A percentile compares a stretch with the other conserved stretches of the same genome.
Evolutionary conservation across 2,113 vertebrate species (phyloP).

Genomic region (Saccopteryx bilineata): DNA sequence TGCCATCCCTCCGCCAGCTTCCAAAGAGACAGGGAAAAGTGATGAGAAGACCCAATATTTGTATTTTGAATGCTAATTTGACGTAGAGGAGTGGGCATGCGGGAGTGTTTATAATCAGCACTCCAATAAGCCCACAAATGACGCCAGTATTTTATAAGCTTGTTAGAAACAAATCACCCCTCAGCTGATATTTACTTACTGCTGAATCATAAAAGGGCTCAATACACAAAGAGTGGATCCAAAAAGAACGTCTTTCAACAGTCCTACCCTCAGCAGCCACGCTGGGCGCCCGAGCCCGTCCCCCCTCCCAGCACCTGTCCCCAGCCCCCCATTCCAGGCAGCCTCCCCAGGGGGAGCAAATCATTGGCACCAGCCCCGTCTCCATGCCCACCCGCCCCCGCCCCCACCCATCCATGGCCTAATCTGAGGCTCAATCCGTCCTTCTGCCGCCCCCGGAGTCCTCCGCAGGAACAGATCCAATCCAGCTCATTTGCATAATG

Average conservation of each 20-base stretch:
- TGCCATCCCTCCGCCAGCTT: slow-evolving; percentile 56
- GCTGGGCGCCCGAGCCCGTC: slow-evolving; percentile 13
- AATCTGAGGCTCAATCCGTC: slow-evolving; percentile 76
- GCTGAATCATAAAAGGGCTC: slow-evolving; percentile 92
- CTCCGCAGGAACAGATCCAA: slow-evolving; percentile 76
- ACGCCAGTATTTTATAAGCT: slow-evolving; percentile 94
- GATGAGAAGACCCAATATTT: slow-evolving; percentile 92
- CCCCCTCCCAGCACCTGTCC: slow-evolving; percentile 17
- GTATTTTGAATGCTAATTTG: slow-evolving; percentile 98
- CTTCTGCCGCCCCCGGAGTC: slow-evolving; percentile 67
- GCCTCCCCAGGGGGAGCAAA: slow-evolving; percentile 25
- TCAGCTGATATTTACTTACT: slow-evolving; percentile 93
- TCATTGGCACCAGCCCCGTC: not conserved
- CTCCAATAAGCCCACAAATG: slow-evolving; percentile 95
- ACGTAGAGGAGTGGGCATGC: slow-evolving; percentile 94
- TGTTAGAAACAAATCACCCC: slow-evolving; percentile 93
- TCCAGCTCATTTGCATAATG: slow-evolving; percentile 80
- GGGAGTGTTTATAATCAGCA: slow-evolving; percentile 97
- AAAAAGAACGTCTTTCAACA: slow-evolving; percentile 83
- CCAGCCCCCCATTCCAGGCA: not conserved
- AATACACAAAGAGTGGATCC: slow-evolving; percentile 89
- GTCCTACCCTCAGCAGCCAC: slow-evolving; percentile 79
- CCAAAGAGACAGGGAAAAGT: slow-evolving; percentile 79
- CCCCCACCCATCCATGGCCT: slow-evolving; percentile 37
- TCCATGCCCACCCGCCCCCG: not conserved